Evolutionary conservation across 2,113 vertebrate species (phyloP).

Genomic region (Hippocampus barbouri): DNA sequence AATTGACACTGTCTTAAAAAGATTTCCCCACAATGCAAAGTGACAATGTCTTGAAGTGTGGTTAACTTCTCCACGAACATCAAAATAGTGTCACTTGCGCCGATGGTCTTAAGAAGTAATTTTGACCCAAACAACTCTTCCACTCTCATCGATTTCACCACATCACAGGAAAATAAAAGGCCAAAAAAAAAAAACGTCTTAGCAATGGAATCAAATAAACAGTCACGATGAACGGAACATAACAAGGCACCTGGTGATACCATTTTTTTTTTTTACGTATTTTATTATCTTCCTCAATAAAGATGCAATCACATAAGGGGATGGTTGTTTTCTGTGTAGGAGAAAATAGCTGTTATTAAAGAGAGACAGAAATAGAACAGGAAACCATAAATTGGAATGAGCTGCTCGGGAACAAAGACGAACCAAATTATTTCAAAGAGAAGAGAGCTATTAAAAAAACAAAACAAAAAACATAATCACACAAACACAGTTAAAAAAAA

Average conservation of each 20-base stretch:
- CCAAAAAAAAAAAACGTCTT: too few relatives aligned
- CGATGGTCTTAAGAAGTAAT: too few relatives aligned
- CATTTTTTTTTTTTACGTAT: conserved; percentile 3
- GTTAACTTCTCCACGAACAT: neutral
- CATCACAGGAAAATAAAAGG: too few relatives aligned
- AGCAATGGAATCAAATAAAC: too few relatives aligned
- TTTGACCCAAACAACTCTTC: too few relatives aligned
- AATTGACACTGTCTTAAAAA: neutral
- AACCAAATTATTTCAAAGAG: conserved; percentile 25
- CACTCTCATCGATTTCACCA: too few relatives aligned
- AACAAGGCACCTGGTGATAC: too few relatives aligned
- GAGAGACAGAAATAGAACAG: conserved; percentile 26
- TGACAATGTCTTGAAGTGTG: neutral
- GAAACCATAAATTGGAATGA: conserved; percentile 21
- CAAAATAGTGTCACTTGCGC: conserved; percentile 13
- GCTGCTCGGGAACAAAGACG: conserved; percentile 25
- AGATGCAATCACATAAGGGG: conserved; percentile 59
- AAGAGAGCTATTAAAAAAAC: conserved; percentile 23
- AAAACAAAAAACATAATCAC: conserved; percentile 14
- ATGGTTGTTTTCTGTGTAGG: conserved; percentile 62
- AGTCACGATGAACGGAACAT: too few relatives aligned
- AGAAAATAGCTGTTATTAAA: conserved; percentile 65
- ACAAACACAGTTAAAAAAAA: conserved; percentile 10
- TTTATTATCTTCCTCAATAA: conserved; percentile 58
- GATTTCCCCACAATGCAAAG: neutral